phyloP scores from a whole-genome alignment of 2,113 vertebrate genomes.

The Apaloderma vittatum region DNA sequence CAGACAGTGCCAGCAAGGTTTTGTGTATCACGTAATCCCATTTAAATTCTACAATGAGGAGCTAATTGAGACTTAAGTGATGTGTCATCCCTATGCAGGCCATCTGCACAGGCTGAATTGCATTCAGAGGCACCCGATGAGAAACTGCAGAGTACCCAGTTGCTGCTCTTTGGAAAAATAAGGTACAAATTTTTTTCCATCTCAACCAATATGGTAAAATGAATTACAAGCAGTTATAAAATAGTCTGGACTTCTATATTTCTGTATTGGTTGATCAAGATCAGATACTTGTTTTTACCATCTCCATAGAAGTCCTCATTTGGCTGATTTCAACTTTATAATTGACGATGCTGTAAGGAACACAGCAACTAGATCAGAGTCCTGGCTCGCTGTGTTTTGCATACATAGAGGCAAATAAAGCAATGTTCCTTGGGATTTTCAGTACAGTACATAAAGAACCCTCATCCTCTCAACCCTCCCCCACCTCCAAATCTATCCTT shows the following conservation, averaged over 20 bases:
- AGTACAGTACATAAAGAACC: background rate
- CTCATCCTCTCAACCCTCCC: background rate
- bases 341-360: background rate
- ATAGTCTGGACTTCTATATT: background rate
- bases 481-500: background rate
- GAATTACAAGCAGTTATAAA: background rate
- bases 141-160: slow-evolving; percentile 14
- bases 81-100: slow-evolving; percentile 34
- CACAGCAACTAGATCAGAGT: background rate
- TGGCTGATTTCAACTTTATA: background rate
- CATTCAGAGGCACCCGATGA: slow-evolving; percentile 14
- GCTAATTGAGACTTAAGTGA: slow-evolving; percentile 60
- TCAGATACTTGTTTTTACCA: background rate
- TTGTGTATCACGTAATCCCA: slow-evolving; percentile 48
- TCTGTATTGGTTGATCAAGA: background rate
- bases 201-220: slow-evolving; percentile 18
- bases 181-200: background rate
- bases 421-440: background rate
- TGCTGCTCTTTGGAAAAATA: background rate
- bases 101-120: slow-evolving; percentile 51
- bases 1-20: slow-evolving; percentile 1
- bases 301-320: background rate
- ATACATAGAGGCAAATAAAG: background rate
- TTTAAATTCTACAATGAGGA: slow-evolving; percentile 46
- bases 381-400: background rate